phyloP scores from a whole-genome alignment of 2,797 vertebrate species.

The Crax fasciolata region DNA sequence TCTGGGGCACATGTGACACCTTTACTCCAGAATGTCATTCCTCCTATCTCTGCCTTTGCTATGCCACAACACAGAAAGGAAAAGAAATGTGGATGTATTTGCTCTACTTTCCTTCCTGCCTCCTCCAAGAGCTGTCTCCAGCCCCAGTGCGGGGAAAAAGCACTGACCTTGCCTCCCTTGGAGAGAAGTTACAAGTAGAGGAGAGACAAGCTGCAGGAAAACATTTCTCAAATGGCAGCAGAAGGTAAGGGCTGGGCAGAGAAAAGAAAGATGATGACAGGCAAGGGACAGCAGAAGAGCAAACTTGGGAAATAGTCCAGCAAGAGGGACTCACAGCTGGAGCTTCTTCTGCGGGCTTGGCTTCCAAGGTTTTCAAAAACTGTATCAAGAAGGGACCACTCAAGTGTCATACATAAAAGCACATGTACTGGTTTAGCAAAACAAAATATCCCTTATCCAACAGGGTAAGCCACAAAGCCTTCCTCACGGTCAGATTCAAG shows the following conservation, averaged over 20 bases:
- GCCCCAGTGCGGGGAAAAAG: background rate
- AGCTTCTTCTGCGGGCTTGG: background rate
- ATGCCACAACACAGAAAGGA: background rate
- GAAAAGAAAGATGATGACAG: background rate
- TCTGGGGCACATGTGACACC: background rate
- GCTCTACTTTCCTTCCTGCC: too few relatives aligned
- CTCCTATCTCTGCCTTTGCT: background rate
- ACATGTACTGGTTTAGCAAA: background rate
- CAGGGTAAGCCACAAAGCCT: background rate
- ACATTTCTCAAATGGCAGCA: background rate
- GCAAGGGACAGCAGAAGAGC: background rate
- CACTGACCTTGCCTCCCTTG: background rate
- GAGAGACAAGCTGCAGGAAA: background rate
- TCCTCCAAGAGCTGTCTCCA: background rate
- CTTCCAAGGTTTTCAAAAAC: background rate
- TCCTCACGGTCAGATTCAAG: background rate
- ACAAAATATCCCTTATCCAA: background rate
- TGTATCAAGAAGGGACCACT: background rate
- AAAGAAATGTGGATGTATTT: background rate
- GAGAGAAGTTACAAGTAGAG: background rate
- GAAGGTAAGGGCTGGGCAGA: background rate
- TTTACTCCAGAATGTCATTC: background rate
- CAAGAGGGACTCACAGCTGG: background rate
- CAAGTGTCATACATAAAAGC: background rate
- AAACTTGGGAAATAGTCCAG: background rate